Evolutionary conservation across 1,140 invertebrate species (phyloP).

Genomic region (Drosophila mayri): DNA sequence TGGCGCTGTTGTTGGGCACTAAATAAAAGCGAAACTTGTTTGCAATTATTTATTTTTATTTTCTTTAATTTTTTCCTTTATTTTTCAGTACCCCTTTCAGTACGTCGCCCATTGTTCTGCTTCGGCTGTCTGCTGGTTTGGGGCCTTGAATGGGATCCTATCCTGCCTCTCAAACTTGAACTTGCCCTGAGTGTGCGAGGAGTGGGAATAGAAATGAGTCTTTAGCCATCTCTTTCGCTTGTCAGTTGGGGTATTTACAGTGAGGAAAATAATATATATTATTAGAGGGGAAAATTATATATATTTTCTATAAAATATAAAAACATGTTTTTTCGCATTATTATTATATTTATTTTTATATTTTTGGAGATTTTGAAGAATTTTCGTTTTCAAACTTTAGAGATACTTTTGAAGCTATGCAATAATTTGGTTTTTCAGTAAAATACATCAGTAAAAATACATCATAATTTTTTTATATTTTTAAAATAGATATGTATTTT

Average conservation of each 20-base stretch:
- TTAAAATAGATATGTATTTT: too few species aligned
- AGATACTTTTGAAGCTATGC: background rate
- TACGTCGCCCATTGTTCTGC: conserved; percentile 34
- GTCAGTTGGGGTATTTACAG: conserved; percentile 44
- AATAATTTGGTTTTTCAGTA: too few species aligned
- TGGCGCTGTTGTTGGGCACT: conserved; percentile 70
- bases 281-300: background rate
- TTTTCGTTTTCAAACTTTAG: background rate
- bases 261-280: background rate
- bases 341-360: background rate
- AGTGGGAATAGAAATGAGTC: conserved; percentile 45
- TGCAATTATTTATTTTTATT: conserved; percentile 50
- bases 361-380: too few species aligned
- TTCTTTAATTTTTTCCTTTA: background rate
- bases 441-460: too few species aligned
- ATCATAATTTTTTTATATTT: too few species aligned
- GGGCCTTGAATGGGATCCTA: conserved; percentile 83
- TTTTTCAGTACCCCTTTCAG: conserved; percentile 24
- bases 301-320: too few species aligned
- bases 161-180: conserved; percentile 78
- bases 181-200: conserved; percentile 49
- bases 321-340: too few species aligned
- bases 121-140: conserved; percentile 52
- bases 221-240: conserved; percentile 30
- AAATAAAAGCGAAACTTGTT: conserved; percentile 84